Conservation (phyloP, 1,140 invertebrate species). For the Conus ventricosus region DNA sequence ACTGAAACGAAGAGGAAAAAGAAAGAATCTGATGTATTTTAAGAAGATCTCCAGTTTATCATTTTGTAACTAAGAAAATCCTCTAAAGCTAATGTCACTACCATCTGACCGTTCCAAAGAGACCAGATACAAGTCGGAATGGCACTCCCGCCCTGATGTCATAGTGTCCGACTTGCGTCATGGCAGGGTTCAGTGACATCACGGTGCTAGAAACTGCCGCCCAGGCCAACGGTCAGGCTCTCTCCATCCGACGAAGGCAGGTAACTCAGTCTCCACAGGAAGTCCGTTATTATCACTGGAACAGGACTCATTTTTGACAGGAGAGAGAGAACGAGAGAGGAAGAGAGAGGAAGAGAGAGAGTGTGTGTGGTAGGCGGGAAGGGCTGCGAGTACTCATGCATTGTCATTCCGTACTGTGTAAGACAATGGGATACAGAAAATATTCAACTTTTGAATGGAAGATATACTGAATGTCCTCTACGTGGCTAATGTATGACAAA, state of each 20-base stretch:
- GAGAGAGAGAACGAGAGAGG: constrained; percentile 2
- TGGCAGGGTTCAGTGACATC: not conserved
- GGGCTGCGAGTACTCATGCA: not conserved
- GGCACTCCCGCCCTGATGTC: not conserved
- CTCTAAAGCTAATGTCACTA: too few relatives aligned
- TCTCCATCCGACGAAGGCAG: constrained; percentile 81
- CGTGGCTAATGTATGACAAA: too few relatives aligned
- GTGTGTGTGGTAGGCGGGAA: not conserved
- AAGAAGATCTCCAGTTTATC: too few relatives aligned
- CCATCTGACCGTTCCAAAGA: too few relatives aligned
- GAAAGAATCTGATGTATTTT: too few relatives aligned
- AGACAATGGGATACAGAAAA: too few relatives aligned
- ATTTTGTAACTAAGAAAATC: too few relatives aligned
- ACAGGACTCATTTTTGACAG: constrained; percentile 50
- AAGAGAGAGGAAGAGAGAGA: not conserved
- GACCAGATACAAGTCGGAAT: too few relatives aligned
- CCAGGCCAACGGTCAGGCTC: constrained; percentile 85
- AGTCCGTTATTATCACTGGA: constrained; percentile 82
- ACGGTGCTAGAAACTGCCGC: constrained; percentile 75
- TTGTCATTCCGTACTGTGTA: too few relatives aligned
- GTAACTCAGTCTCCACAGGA: constrained; percentile 87
- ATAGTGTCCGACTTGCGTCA: not conserved
- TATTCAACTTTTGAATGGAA: too few relatives aligned
- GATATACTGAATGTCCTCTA: too few relatives aligned
- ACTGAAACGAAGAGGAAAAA: too few relatives aligned